These are phyloP conservation scores for Blastomussa wellsi DNA, from an alignment of 92 coral and sea anemone species.

Conservation along the genomic window DNA sequence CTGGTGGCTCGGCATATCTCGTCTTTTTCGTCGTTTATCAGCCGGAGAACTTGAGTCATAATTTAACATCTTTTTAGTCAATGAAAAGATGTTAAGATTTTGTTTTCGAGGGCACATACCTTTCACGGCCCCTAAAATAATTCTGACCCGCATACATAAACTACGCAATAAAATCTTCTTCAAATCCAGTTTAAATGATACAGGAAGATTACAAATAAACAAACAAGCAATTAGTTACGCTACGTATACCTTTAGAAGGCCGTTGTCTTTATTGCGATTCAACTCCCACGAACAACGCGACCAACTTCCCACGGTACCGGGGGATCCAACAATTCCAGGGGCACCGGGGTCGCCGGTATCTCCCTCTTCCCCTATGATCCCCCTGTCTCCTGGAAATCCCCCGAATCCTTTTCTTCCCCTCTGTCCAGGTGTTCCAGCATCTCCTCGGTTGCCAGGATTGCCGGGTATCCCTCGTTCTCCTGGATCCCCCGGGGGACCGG, in stretches of 20 bases:
- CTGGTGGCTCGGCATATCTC: too few species aligned
- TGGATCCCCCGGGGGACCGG: conserved; percentile 35
- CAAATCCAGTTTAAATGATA: neutral
- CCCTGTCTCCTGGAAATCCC: conserved; percentile 56
- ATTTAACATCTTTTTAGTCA: too few species aligned
- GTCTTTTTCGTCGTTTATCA: too few species aligned
- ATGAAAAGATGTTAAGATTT: too few species aligned
- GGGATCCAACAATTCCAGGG: conserved; percentile 45
- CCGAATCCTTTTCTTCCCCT: conserved; percentile 55
- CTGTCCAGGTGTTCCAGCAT: conserved; percentile 33
- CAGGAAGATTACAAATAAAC: neutral
- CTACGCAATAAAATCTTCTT: neutral
- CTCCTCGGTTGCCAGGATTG: conserved; percentile 47
- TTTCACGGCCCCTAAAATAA: neutral
- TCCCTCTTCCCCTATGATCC: conserved; percentile 52
- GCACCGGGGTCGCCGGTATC: conserved; percentile 45
- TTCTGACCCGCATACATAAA: neutral
- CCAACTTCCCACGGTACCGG: conserved; percentile 58
- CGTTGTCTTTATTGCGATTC: conserved; percentile 56
- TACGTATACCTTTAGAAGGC: conserved; percentile 64
- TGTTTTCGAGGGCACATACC: neutral
- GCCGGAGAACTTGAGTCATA: too few species aligned
- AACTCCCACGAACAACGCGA: conserved; percentile 61
- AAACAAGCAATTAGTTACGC: neutral
- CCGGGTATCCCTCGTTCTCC: conserved; percentile 39